Conservation (phyloP, 2,113 vertebrate genomes). For the Pyrgilauda ruficollis region DNA sequence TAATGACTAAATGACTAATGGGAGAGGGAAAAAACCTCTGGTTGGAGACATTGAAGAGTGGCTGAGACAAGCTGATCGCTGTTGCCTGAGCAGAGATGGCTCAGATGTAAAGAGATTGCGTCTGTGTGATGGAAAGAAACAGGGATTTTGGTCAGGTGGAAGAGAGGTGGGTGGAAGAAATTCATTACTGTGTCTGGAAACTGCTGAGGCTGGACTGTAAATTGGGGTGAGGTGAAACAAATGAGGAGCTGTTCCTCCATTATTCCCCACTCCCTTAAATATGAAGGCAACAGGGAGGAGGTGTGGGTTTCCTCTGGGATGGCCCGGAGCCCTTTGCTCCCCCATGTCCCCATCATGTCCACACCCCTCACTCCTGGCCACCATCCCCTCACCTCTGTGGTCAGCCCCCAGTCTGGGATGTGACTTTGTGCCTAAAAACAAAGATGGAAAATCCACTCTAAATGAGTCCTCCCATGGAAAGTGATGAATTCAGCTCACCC, state of each 20-base stretch:
- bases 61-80: neutral
- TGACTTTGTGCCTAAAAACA: neutral
- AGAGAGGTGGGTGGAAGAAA: neutral
- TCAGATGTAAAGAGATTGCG: neutral
- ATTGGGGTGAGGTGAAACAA: neutral
- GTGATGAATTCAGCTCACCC: neutral
- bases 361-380: neutral
- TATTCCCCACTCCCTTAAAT: neutral
- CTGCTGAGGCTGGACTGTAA: neutral
- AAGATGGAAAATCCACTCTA: neutral
- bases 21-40: neutral
- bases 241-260: neutral
- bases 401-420: neutral
- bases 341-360: neutral
- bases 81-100: neutral
- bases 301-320: neutral
- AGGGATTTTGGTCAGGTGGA: neutral
- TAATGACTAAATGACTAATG: neutral
- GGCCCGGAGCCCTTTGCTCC: neutral
- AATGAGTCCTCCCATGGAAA: neutral
- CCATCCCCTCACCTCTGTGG: no score
- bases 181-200: neutral
- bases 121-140: neutral
- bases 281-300: neutral
- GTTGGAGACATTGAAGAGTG: neutral